These are phyloP conservation scores for Neopelma chrysocephalum DNA, from an alignment of 2,797 vertebrate species.

Conservation along the genomic window DNA sequence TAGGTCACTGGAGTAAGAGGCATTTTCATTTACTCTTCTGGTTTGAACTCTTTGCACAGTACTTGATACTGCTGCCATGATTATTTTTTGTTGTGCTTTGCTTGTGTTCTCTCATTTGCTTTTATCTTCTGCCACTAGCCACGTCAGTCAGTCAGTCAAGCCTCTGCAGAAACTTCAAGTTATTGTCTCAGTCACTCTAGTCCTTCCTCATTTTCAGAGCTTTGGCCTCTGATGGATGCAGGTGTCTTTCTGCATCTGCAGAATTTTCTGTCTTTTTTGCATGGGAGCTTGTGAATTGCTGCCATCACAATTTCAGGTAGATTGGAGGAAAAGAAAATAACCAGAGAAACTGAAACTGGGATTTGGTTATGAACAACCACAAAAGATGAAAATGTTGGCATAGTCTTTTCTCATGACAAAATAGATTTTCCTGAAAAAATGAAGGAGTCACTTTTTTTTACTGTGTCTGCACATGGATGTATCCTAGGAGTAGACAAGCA, in stretches of 20 bases:
- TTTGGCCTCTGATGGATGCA: background rate
- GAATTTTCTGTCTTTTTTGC: background rate
- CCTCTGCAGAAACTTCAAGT: background rate
- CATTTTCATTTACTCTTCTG: background rate
- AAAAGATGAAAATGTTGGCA: background rate
- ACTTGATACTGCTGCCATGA: background rate
- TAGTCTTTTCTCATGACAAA: background rate
- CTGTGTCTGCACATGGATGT: background rate
- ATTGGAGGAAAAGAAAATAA: background rate
- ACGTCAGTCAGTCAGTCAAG: background rate
- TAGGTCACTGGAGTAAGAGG: background rate
- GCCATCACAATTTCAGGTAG: background rate
- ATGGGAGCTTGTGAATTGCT: background rate
- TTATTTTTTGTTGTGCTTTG: background rate
- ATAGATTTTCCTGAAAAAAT: background rate
- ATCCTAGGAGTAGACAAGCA: background rate
- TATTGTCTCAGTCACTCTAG: background rate
- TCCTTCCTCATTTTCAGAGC: background rate
- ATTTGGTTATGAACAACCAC: background rate
- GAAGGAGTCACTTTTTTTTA: background rate
- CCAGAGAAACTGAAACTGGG: background rate
- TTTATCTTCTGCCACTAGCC: background rate
- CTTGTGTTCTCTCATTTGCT: background rate
- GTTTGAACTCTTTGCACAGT: background rate
- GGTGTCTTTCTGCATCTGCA: background rate